Evolutionary conservation across 2,888 invertebrate genomes (phyloP), one percentile per base, ranked within the genome.

Genomic region (Phaedon cochleariae): DNA sequence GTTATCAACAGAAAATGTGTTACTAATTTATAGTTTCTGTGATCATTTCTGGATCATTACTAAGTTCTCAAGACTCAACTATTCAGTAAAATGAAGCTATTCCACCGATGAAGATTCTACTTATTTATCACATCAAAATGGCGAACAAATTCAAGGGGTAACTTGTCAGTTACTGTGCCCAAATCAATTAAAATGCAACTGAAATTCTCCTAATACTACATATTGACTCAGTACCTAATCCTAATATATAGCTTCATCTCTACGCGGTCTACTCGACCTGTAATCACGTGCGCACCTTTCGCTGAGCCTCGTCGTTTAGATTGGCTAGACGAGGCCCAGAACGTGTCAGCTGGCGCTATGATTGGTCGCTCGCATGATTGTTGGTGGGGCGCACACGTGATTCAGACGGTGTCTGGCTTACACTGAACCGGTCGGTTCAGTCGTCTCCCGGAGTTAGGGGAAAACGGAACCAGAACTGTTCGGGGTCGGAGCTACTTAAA

Each of bases 51-150:
- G 22, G 31, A 34, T 9, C 31, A 10, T 34, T 10, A 62, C 57
- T 10, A 10, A 34, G 31, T 5, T 34, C 9, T 34, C 31, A 10
- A 34, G 31, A 62, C 48, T 48, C 48, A 53, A 51, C 29, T 54
- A 53, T 58, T 29, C 63, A 61, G 67, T 61, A 64, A 67, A 69
- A 69, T 69, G 67, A 67, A 63, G 60, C 64, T 65, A 58, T 63
- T 51, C 59, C 67, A 58, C 62, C 61, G 64, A 65, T 61, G 60
- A 62, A 67, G 62, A 57, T 57, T 57, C 45, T 65, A 63, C 59
- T 61, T 62, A 54, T 54, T 67, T 82, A 82, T 82, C 82, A 82
- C 82, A 82, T 82, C 81, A 79, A 82, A 80, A 82, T 81, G 81
- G 81, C 81, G 78, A 80, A 79, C 78, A 76, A 78, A 81, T 79